Evolutionary conservation across 2,113 vertebrate species (phyloP), one percentile per base, ranked within the genome.

Genomic region (Triplophysa rosa): DNA sequence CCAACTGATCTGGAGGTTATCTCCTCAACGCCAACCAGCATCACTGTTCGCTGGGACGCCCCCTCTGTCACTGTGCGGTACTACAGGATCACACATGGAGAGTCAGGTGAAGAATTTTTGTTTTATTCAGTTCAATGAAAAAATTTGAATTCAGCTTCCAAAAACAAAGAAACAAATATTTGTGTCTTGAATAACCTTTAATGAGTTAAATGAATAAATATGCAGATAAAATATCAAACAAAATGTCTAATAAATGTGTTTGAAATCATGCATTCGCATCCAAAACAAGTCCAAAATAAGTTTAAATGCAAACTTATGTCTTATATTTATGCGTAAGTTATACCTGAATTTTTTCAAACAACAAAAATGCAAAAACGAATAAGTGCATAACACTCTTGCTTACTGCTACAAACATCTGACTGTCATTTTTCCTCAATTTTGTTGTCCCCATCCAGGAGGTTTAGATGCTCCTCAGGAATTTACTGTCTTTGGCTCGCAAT

Each of bases 31-130:
- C 96, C 98, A 0, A 97, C 90, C 29, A 96, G 95, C 82, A 92
- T 99, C 9, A 90, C 88, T 8, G 89, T 99, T 79, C 93, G 91
- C 76, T 99, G 98, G 98, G 95, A 97, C 0, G 91, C 97, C 13
- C 98, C 98, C 19, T 94, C 96, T 0, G 95, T 98, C 83, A 96
- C 94, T 1, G 98, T 99, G 66, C 91, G 96, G 80, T 98, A 97
- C 86, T 99, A 99, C 87, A 93, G 96, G 87, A 96, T 99, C 87
- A 95, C 95, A 5, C 96, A 97, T 0, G 94, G 95, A 83, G 95
- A 98, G 91, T 92, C 93, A 83, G 98, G 98, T 99, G 56, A 66
- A 85, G 16, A 4, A 67, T 29, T 37, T 8, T 8, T 33, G n/a
- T 19, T 42, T 16, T 37, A 6, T n/a, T 58, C 12, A 37, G 33